Percentiles rank a stretch among this genome's conserved stretches.
These are phyloP conservation scores for Synanthedon myopaeformis DNA, from an alignment of 2,888 invertebrate species.

Conservation along the genomic window DNA sequence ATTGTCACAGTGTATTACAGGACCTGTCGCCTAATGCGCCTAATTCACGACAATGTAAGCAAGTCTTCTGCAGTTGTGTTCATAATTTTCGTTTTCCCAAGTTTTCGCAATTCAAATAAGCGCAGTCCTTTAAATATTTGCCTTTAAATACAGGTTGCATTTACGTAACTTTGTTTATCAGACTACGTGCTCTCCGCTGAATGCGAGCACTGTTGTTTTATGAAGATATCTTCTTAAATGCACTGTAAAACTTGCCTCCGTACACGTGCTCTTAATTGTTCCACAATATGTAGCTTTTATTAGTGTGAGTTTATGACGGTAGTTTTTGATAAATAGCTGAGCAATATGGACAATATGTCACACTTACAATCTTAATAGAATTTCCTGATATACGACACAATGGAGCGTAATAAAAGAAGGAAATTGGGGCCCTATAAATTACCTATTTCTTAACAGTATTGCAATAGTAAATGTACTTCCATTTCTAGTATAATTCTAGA, in stretches of 20 bases:
- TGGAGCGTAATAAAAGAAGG: constrained; percentile 13
- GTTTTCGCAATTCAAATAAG: neutral
- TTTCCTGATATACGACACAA: constrained; percentile 17
- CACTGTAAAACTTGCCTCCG: constrained; percentile 13
- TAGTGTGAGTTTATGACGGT: constrained; percentile 36
- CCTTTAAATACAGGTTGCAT: neutral
- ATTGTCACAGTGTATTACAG: constrained; percentile 61
- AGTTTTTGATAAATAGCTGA: constrained; percentile 44
- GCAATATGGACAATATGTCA: constrained; percentile 47
- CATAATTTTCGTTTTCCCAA: neutral
- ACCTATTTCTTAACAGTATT: constrained; percentile 8
- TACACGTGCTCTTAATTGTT: constrained; percentile 18
- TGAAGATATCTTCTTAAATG: constrained; percentile 4
- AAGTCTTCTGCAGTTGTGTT: neutral
- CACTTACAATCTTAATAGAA: constrained; percentile 34
- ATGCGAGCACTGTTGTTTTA: neutral
- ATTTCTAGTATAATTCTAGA: too few relatives aligned
- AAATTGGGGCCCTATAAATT: neutral
- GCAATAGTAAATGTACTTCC: constrained; percentile 3
- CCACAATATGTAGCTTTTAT: constrained; percentile 30
- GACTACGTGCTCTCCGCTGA: neutral
- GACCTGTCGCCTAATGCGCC: constrained; percentile 55
- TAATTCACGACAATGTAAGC: constrained; percentile 55
- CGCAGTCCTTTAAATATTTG: neutral
- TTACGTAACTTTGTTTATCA: neutral